phyloP scores from a whole-genome alignment of 2,113 vertebrate genomes.

The Connochaetes taurinus region DNA sequence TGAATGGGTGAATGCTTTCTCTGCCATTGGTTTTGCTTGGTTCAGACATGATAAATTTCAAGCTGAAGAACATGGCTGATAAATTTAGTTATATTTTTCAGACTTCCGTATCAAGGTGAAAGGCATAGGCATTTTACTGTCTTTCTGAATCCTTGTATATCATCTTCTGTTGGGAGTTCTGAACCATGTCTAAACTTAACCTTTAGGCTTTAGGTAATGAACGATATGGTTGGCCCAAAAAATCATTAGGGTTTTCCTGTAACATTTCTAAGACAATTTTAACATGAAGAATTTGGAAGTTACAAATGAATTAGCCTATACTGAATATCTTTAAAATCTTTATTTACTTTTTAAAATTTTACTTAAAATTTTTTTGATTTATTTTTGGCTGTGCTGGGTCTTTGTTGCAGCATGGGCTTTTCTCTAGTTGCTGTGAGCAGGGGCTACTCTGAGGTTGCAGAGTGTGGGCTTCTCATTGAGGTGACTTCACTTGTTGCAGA shows the following conservation, averaged over 20 bases:
- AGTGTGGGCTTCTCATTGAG: neutral
- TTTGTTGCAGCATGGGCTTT: neutral
- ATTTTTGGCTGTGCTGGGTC: neutral
- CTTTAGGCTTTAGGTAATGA: neutral
- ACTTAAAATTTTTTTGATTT: neutral
- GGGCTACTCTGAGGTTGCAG: neutral
- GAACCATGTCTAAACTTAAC: neutral
- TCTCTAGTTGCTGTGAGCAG: neutral
- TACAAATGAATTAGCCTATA: neutral
- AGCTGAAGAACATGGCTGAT: neutral
- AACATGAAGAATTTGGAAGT: neutral
- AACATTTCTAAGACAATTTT: neutral
- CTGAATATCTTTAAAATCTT: neutral
- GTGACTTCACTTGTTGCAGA: neutral
- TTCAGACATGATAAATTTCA: neutral
- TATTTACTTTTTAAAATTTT: neutral
- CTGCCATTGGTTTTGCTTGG: neutral
- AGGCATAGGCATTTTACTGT: neutral
- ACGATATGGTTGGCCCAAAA: neutral
- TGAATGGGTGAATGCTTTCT: neutral
- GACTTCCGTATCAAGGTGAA: neutral
- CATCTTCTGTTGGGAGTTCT: neutral
- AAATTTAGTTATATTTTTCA: neutral
- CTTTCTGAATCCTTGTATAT: neutral
- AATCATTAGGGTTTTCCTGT: neutral